Base-by-base conservation (phyloP, 1,140 invertebrate genomes). In the Hylyphantes graminicola region DNA sequence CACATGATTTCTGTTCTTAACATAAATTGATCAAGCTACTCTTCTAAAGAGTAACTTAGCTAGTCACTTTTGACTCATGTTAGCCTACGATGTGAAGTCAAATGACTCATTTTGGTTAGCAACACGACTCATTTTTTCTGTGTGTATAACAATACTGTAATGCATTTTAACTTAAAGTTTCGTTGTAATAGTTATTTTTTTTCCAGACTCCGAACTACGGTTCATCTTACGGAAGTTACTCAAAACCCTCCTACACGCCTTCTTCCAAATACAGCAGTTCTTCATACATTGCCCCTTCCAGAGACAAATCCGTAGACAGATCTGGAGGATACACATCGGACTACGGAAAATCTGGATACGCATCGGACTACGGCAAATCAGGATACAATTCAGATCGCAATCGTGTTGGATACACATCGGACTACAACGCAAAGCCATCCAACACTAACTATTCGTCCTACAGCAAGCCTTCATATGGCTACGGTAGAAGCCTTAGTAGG, bases 321-420 rank as follows among this genome's bases (percentile, higher is more conserved):
- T 15, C 65, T 17, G 73, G 19, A 8, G 87, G 87, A 19, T 84
- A 87, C 55, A 84, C 80, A 15, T 86, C 86, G 1, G 87, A 86
- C 55, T 85, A 86, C 54, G 85, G 86, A 0, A 78, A 85, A 76
- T 70, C 86, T 0, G 83, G 85, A 12, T 86, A 86, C 54, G 72
- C 77, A 0, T 86, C 86, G 6, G 86, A 86, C 67, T 86, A 86
- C 55, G 78, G 86, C 15, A 74, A 78, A 17, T 85, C 83, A 7
- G 84, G 84, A 7, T 85, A 85, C 67, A 17, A 76, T 10, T 85
- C 86, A 11, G 85, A 77, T 57, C 48, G 74, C 2, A 85, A 55
- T 67, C 53, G 75, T 35, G 64, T 64, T 7, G 83, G 86, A 0
- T 85, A 85, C 54, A 76, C 86, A 2, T 78, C 85, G 2, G 78